A percentile compares a stretch with the other conserved stretches of the same genome.
Evolutionary conservation across 1,140 invertebrate species (phyloP).

Genomic region (Pygmarrhopalites habei): DNA sequence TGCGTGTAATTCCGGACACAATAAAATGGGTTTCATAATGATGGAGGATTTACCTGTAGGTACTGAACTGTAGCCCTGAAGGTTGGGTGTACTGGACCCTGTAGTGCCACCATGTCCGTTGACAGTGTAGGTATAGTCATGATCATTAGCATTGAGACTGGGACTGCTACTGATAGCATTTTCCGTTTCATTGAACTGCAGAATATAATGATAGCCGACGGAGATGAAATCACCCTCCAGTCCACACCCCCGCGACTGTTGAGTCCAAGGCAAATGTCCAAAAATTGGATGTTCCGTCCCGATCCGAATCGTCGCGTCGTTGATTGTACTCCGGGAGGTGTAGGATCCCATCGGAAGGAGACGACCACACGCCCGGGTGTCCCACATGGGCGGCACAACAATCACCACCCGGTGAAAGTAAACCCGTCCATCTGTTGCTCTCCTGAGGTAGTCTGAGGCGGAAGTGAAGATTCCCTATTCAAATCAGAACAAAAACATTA

Average conservation of each 20-base stretch:
- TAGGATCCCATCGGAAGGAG: slow-evolving; percentile 43
- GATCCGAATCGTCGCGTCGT: slow-evolving; percentile 48
- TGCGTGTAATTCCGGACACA: too few species aligned
- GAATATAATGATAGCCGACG: slow-evolving; percentile 46
- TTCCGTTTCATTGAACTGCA: slow-evolving; percentile 40
- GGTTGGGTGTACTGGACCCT: too few species aligned
- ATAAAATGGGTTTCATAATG: too few species aligned
- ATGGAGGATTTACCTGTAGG: slow-evolving; percentile 26
- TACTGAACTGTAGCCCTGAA: slow-evolving; percentile 17
- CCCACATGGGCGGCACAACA: slow-evolving; percentile 51
- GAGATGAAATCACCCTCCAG: slow-evolving; percentile 54
- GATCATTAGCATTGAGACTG: slow-evolving; percentile 14
- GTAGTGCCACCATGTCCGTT: background rate
- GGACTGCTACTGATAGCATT: slow-evolving; percentile 31
- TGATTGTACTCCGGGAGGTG: slow-evolving; percentile 43
- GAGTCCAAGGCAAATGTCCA: slow-evolving; percentile 51
- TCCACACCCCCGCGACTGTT: slow-evolving; percentile 54
- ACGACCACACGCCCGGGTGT: slow-evolving; percentile 41
- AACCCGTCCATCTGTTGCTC: slow-evolving; percentile 50
- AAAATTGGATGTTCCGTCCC: slow-evolving; percentile 48
- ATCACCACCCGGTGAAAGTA: slow-evolving; percentile 50
- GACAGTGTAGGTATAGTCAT: background rate
- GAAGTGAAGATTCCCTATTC: slow-evolving; percentile 48
- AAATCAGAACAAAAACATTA: slow-evolving; percentile 36
- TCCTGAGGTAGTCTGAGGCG: slow-evolving; percentile 49